Evolutionary conservation across 2,888 invertebrate genomes (phyloP).

Genomic region (Oscheius myriophilus): DNA sequence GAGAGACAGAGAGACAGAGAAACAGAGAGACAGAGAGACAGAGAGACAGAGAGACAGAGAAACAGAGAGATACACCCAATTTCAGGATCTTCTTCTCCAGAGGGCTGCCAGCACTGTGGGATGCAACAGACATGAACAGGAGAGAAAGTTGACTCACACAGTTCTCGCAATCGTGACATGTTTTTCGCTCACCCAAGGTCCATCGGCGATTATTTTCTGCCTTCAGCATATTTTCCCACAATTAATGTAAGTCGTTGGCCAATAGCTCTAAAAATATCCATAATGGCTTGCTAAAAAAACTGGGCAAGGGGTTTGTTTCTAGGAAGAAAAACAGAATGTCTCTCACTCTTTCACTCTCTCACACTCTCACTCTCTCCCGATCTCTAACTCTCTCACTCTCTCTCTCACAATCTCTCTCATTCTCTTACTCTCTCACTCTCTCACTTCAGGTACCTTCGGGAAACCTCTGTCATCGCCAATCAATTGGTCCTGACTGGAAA

Average conservation of each 20-base stretch:
- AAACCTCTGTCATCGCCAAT: slow-evolving; percentile 46
- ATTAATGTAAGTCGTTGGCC: slow-evolving; percentile 35
- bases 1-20: too few relatives aligned
- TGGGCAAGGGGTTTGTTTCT: background rate
- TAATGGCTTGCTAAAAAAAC: background rate
- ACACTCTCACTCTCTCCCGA: too few relatives aligned
- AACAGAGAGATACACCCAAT: too few relatives aligned
- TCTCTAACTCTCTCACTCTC: background rate
- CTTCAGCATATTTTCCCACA: slow-evolving; percentile 39
- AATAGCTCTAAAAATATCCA: background rate
- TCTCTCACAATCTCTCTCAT: too few relatives aligned
- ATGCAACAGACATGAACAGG: slow-evolving; percentile 45
- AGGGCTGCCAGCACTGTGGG: slow-evolving; percentile 20
- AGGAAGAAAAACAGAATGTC: background rate
- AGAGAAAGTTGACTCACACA: slow-evolving; percentile 56
- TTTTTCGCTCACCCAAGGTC: slow-evolving; percentile 58
- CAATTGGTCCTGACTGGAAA: slow-evolving; percentile 59
- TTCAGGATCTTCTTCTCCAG: slow-evolving; percentile 26
- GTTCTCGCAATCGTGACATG: slow-evolving; percentile 57
- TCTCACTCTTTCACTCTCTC: too few relatives aligned
- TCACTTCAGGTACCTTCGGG: slow-evolving; percentile 27
- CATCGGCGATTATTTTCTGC: slow-evolving; percentile 48
- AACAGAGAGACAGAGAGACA: too few relatives aligned
- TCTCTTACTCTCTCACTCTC: background rate
- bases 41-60: too few relatives aligned